A percentile compares a stretch with the other conserved stretches of the same genome.
phyloP scores from a whole-genome alignment of 2,113 vertebrate species.

The Strix aluco region DNA sequence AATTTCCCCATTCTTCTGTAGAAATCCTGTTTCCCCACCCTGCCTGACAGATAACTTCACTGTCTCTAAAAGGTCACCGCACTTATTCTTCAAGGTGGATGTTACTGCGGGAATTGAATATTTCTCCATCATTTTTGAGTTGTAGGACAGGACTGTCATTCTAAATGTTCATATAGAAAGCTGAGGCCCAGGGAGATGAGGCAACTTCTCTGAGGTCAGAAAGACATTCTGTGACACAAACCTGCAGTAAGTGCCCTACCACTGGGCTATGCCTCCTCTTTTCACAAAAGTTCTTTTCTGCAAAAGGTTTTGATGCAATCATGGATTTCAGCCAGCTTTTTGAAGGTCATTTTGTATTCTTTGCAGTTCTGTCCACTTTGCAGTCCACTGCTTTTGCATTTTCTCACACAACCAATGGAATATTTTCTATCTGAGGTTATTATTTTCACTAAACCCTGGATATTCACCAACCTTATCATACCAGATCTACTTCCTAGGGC shows the following conservation, averaged over 20 bases:
- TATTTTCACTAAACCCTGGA: neutral
- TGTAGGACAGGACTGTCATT: neutral
- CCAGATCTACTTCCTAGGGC: neutral
- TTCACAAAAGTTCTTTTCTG: neutral
- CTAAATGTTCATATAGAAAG: neutral
- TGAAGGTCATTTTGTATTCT: conserved; percentile 23
- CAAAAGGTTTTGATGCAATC: neutral
- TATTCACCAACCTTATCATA: neutral
- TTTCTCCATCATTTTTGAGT: conserved; percentile 33
- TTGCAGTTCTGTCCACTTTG: conserved; percentile 10
- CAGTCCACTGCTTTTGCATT: neutral
- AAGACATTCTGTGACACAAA: conserved; percentile 12
- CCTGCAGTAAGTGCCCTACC: neutral
- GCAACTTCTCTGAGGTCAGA: neutral
- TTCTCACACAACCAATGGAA: neutral
- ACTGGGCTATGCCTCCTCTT: neutral
- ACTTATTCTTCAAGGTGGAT: conserved; percentile 32
- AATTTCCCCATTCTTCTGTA: neutral
- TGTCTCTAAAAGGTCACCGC: neutral
- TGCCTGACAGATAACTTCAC: neutral
- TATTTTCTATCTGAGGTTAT: conserved; percentile 8
- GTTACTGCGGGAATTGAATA: conserved; percentile 24
- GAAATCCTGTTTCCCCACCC: neutral
- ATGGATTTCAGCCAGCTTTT: conserved; percentile 3
- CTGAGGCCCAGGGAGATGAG: neutral